Base-by-base conservation (phyloP, 2,888 invertebrate species). In the Cosmopolites sordidus region DNA sequence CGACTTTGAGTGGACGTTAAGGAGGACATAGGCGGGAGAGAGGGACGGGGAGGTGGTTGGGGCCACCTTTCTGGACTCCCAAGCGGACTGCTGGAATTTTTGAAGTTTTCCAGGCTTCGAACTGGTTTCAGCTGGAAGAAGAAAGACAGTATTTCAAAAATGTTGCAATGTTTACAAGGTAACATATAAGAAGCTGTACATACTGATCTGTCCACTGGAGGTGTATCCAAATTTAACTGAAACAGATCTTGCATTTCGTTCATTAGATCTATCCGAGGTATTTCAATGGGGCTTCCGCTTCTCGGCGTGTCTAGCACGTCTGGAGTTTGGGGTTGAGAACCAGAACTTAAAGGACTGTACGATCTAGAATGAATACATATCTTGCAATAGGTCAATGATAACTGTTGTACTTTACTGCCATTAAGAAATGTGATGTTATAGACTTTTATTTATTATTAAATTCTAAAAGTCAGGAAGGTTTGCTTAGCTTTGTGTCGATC, bases 171-270 rank as follows among this genome's bases (percentile, higher is more conserved):
- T 8, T 22, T 22, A 22, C 22, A 22, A 22, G 22, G 22, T 22
- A 8, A 22, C 22, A 22, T 5, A 22, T 9, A 49, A 22, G 37
- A 47, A 12, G 6, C 1, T 16, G 11, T 48, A 79, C 81, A 79
- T 76, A 84, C 83, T 68, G 80, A 82, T 76, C 82, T 74, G 69
- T 83, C 83, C 49, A 83, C 82, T 42, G 80, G 78, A 47, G 84
- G 83, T 37, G 77, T 78, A 18, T 72, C 73, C 14, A 75, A 66
- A 16, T 71, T 70, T 37, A 73, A 65, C 54, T 79, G 79, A 56
- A 82, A 73, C 39, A 82, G 76, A 66, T 83, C 80, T 60, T 80
- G 78, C 65, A 83, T 75, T 71, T 88, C 89, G 60, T 82, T 81
- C 78, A 85, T 79, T 48, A 86, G 75, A 70, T 83, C 82, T 66